Evolutionary conservation across 2,888 invertebrate species (phyloP), one percentile per base, ranked within the genome.

Genomic region (Nomada goodeniana): DNA sequence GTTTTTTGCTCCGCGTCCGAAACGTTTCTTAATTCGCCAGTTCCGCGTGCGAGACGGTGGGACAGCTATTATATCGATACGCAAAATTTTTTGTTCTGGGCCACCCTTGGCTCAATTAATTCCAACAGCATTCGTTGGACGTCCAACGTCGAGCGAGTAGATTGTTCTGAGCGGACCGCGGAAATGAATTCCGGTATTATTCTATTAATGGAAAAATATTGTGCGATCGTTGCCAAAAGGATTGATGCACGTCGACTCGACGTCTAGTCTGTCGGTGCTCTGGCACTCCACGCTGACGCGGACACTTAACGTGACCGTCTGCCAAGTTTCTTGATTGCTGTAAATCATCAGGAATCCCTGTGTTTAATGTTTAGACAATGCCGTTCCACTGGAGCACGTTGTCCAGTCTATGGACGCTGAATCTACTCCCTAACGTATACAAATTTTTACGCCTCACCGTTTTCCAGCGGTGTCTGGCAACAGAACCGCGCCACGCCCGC

Each of bases 241-340:
- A 65, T 70, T 68, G 61, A 64, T 52, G 20, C 44, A 20, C 52
- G 64, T 67, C 80, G 79, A 78, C 78, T 79, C 74, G 47, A 65
- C 67, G 82, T 81, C 71, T 82, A 69, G 70, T 80, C 69, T 68
- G 81, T 55, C 53, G 81, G 64, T 65, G 69, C 53, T 80, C 72
- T 82, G 81, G 81, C 81, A 81, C 60, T 65, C 60, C 26, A 64
- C 59, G 20, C 73, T 47, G 36, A 29, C 47, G 60, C 60, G 29
- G 70, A 70, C 65, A 55, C 73, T 69, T 50, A 26, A 60, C 68
- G 59, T 9, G 59, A 74, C 59, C 36, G 59, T 75, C 67, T 80
- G 81, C 82, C 82, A 82, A 80, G 69, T 75, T 71, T 75, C 71
- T 82, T 63, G 81, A 82, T 80, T 74, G 74, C 36, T 50, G 53